These are phyloP conservation scores for Tamias sibiricus DNA, from an alignment of 2,113 vertebrate genomes.

Conservation along the genomic window DNA sequence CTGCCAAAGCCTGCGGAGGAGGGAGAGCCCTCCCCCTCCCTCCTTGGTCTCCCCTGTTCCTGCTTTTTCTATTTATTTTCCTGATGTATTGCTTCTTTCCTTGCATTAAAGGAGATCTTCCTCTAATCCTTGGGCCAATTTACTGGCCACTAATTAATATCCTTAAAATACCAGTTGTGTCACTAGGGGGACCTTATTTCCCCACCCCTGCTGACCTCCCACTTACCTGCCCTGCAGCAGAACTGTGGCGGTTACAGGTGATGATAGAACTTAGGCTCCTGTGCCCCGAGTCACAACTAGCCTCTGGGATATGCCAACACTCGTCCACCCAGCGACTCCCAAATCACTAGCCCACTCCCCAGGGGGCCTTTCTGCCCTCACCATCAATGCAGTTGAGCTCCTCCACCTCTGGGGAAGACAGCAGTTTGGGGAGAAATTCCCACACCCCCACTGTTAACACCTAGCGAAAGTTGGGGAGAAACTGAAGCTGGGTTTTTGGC, in stretches of 20 bases:
- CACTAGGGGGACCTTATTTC: slow-evolving; percentile 19
- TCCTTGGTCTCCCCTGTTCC: not conserved
- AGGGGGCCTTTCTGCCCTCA: not conserved
- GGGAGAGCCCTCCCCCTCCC: not conserved
- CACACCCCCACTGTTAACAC: not conserved
- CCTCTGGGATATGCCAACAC: slow-evolving; percentile 66
- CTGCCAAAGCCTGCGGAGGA: slow-evolving; percentile 67
- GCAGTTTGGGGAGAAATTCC: slow-evolving; percentile 9
- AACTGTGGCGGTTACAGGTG: not conserved
- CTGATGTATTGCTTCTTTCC: slow-evolving; percentile 50
- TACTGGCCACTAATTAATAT: slow-evolving; percentile 71
- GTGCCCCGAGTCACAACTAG: slow-evolving; percentile 6
- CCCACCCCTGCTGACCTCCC: not conserved
- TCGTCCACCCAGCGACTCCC: not conserved
- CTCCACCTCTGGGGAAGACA: slow-evolving; percentile 53
- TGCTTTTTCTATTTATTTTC: slow-evolving; percentile 80
- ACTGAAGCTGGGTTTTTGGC: slow-evolving; percentile 41
- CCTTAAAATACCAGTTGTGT: slow-evolving; percentile 64
- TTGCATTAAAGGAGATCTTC: slow-evolving; percentile 69
- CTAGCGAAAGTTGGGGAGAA: slow-evolving; percentile 55
- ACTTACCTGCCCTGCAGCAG: not conserved
- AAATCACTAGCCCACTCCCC: not conserved
- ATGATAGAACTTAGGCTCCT: slow-evolving; percentile 21
- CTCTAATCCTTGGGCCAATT: slow-evolving; percentile 71
- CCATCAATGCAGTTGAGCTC: not conserved